Percentiles rank a stretch among this genome's conserved stretches.
phyloP scores from a whole-genome alignment of 2,888 invertebrate species.

The Chymomyza caudatula region DNA sequence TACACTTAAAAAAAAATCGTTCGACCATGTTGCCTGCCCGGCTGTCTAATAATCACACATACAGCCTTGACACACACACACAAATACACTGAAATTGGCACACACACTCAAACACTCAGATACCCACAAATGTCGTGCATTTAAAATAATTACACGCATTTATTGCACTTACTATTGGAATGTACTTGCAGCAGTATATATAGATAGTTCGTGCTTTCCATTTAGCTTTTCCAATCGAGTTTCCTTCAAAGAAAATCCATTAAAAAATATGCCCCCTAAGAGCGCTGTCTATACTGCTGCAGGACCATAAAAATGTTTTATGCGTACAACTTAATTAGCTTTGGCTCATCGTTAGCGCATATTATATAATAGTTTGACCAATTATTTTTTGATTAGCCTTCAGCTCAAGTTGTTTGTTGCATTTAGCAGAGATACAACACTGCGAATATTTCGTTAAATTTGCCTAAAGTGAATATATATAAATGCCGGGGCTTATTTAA shows the following conservation, averaged over 20 bases:
- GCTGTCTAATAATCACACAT: slow-evolving; percentile 15
- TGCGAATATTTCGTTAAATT: slow-evolving; percentile 11
- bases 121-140: slow-evolving; percentile 21
- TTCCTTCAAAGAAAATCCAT: neutral
- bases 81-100: neutral
- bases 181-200: slow-evolving; percentile 5
- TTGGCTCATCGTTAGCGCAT: slow-evolving; percentile 25
- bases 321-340: slow-evolving; percentile 41
- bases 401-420: neutral
- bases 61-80: slow-evolving; percentile 51
- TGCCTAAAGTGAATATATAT: slow-evolving; percentile 17
- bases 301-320: slow-evolving; percentile 48
- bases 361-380: slow-evolving; percentile 59
- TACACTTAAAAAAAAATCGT: neutral
- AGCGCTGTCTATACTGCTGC: neutral
- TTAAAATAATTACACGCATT: slow-evolving; percentile 52
- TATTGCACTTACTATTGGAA: slow-evolving; percentile 11
- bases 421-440: neutral
- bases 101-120: neutral
- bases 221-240: slow-evolving; percentile 1
- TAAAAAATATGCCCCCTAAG: slow-evolving; percentile 9
- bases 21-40: slow-evolving; percentile 22
- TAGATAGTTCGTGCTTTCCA: slow-evolving; percentile 15
- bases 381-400: slow-evolving; percentile 56
- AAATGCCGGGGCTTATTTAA: slow-evolving; percentile 1